phyloP scores from a whole-genome alignment of 2,888 invertebrate species.

The Cerceris rybyensis region DNA sequence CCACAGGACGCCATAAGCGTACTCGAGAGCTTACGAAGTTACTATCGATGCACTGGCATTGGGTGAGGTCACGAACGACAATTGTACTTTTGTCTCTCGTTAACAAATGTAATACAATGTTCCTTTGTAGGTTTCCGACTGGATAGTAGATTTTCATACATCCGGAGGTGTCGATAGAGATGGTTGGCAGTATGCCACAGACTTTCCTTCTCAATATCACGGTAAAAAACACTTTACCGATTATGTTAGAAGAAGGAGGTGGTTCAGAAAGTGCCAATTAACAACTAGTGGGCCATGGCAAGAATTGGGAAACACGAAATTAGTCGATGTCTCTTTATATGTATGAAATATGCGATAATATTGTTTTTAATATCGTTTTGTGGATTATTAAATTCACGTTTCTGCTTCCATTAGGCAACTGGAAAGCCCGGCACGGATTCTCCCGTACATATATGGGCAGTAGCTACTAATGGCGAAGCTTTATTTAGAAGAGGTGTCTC shows the following conservation, averaged over 20 bases:
- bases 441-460: slow-evolving; percentile 89
- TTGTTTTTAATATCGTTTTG: neutral
- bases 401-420: slow-evolving; percentile 77
- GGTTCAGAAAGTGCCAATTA: slow-evolving; percentile 92
- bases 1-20: slow-evolving; percentile 91
- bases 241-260: slow-evolving; percentile 92
- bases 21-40: slow-evolving; percentile 94
- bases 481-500: slow-evolving; percentile 91
- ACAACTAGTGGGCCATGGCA: slow-evolving; percentile 94
- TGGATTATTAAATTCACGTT: slow-evolving; percentile 13
- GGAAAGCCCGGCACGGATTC: slow-evolving; percentile 81
- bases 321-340: slow-evolving; percentile 91
- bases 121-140: slow-evolving; percentile 88
- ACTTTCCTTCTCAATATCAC: slow-evolving; percentile 94
- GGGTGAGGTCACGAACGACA: slow-evolving; percentile 84
- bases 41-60: slow-evolving; percentile 93
- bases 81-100: neutral
- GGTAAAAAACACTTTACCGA: slow-evolving; percentile 93
- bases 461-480: slow-evolving; percentile 93
- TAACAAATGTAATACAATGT: no score
- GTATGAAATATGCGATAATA: slow-evolving; percentile 79
- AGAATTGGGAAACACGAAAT: slow-evolving; percentile 92
- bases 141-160: slow-evolving; percentile 95
- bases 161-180: slow-evolving; percentile 95
- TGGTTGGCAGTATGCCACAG: slow-evolving; percentile 97